phyloP scores from a whole-genome alignment of 2,888 invertebrate genomes.

The Acronicta alni region DNA sequence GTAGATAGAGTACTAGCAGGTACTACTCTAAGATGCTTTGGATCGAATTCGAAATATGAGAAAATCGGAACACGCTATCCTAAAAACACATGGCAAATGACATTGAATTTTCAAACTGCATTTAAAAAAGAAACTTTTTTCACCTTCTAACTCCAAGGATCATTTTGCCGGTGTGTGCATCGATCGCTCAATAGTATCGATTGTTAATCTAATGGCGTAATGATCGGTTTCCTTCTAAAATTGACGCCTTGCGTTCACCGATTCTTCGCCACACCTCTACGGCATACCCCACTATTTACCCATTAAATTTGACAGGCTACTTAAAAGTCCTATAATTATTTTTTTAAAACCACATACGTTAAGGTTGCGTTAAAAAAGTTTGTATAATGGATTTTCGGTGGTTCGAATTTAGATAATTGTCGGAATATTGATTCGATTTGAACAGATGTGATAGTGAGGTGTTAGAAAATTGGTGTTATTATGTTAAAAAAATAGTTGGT shows the following conservation, averaged over 20 bases:
- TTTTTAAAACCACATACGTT: conserved; percentile 76
- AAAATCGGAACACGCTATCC: neutral
- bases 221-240: conserved; percentile 82
- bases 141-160: conserved; percentile 1
- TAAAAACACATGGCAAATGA: neutral
- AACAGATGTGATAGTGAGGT: conserved; percentile 67
- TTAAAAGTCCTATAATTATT: conserved; percentile 85
- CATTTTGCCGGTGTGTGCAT: conserved; percentile 29
- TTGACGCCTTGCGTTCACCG: conserved; percentile 81
- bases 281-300: conserved; percentile 84
- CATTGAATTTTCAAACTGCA: neutral
- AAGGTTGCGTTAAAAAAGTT: conserved; percentile 72
- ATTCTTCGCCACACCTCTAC: conserved; percentile 71
- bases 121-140: conserved; percentile 2
- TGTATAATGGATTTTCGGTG: conserved; percentile 81
- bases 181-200: conserved; percentile 83
- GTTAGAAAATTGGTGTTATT: conserved; percentile 62
- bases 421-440: conserved; percentile 72
- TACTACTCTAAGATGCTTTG: too few relatives aligned
- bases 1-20: too few relatives aligned
- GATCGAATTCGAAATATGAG: neutral
- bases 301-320: conserved; percentile 87
- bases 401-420: conserved; percentile 75
- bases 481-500: conserved; percentile 30
- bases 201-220: conserved; percentile 86